Base-by-base conservation (phyloP, 2,797 vertebrate species). In the Ciconia nigra region DNA sequence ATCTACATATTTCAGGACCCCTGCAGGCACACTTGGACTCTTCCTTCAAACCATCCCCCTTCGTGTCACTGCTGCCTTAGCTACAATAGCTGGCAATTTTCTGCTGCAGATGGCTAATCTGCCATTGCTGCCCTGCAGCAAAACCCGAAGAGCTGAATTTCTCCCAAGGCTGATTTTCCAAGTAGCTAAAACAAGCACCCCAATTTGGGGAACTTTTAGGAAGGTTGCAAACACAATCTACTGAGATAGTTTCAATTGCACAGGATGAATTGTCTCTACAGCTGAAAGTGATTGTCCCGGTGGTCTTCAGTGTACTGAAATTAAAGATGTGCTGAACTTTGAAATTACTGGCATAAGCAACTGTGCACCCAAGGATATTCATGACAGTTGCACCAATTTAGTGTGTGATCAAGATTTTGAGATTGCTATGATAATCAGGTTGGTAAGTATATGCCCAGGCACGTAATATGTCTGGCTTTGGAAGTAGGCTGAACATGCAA, bases 401-500 rank as follows among this genome's bases (percentile, higher is more conserved):
- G 29, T 44, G 44, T 74, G 72, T 86, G 83, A 93, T 88, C 85
- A 86, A 91, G 77, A 79, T 72, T 90, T 93, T 62, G 66, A 96
- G 90, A 93, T 89, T 89, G 67, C 37, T 94, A 9, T 78, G 81
- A 81, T 96, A 92, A 93, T 96, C 71, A 85, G 11, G 29, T 54
- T 54, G 37, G 35, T 80, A 87, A 96, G 80, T 70, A 33, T 90
- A 87, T 95, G 86, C 87, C 78, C 67, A 92, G 88, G n/a, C 88
- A 96, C 4, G 10, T 85, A 95, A 80, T 46, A 69, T 67, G 37
- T 83, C 72, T 83, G 86, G 63, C 59, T 90, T 92, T 95, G 77
- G 31, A 94, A 87, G 52, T 29, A 92, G 63, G 52, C 58, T 93
- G 71, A 84, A 87, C 77, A 84, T 51, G 74, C 66, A 93, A 80